Conservation (phyloP, 2,113 vertebrate genomes). For the Aythya baeri region DNA sequence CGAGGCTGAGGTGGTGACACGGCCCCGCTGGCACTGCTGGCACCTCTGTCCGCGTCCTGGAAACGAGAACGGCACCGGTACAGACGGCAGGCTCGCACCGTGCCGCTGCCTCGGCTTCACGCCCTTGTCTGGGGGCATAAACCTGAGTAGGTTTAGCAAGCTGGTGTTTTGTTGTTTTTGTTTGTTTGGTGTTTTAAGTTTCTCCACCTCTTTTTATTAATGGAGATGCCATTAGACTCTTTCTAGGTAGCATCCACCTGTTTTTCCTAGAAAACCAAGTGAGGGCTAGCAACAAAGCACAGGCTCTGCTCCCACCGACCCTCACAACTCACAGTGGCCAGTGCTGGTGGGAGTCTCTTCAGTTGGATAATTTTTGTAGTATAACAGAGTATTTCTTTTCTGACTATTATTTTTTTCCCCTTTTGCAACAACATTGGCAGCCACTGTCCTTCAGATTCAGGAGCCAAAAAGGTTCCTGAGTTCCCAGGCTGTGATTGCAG, state of each 20-base stretch:
- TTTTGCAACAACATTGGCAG: background rate
- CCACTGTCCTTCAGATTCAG: background rate
- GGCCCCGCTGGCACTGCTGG: background rate
- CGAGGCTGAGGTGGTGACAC: fast-evolving
- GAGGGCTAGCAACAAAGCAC: background rate
- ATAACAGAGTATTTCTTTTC: background rate
- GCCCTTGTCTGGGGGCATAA: fast-evolving
- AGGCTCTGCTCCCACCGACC: background rate
- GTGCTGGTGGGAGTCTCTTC: background rate
- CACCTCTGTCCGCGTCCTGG: background rate
- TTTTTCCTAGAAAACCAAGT: background rate
- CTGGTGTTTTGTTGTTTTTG: background rate
- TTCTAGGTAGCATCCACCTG: background rate
- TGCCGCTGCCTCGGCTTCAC: fast-evolving
- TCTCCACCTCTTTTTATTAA: background rate
- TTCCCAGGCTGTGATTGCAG: no score
- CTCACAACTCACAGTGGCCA: background rate
- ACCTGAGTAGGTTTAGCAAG: background rate
- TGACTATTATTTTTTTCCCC: background rate
- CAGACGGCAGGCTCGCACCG: background rate
- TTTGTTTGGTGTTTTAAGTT: background rate
- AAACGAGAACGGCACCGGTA: background rate
- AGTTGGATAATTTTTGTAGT: background rate
- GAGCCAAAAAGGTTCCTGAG: background rate
- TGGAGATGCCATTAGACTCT: background rate